Base-by-base conservation (phyloP, 2,797 vertebrate species). In the Liparis tanakae region DNA sequence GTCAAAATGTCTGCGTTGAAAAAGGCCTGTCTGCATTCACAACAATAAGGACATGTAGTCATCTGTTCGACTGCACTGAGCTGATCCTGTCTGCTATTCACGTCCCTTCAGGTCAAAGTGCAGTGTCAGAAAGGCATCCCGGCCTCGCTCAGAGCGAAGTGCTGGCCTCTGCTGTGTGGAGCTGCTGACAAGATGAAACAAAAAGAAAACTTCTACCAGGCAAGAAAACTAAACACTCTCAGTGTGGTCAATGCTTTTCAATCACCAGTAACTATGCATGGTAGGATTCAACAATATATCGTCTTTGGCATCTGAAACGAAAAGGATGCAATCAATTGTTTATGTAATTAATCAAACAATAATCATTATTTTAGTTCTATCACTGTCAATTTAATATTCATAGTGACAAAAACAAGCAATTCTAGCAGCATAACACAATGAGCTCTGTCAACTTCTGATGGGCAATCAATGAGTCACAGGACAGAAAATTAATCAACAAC, bases 61-160 rank as follows among this genome's bases (percentile, higher is more conserved):
- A 0, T 55, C 63, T 15, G 33, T 67, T 46, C 59, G 34, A 1
- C 44, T 30, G 5, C 13, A 57, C 7, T 15, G 58, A 39, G 12
- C 55, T 79, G 39, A 78, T 20, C 12, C n/a, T 6, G 12, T 70
- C 25, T 74, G 57, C 76, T 20, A 0, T 46, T 4, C 6, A n/a
- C 72, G 18, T 75, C 37, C 41, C 56, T 2, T 6, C 82, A 97
- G 96, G 92, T 97, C n/a, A 97, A 96, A 87, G 88, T 92, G 6
- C 94, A 96, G 53, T 96, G 96, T 86, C 94, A 96, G 74, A 97
- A 96, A 85, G 96, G 96, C 65, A 96, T 97, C 83, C 96, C 96
- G 0, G 95, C 95, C 1, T 96, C 96, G 0, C 91, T 97, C 58
- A 92, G 95, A 72, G 94, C 95, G 0, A 94, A 94, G 63, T 96